These are phyloP conservation scores for Xiphophorus maculatus DNA, from an alignment of 2,113 vertebrate genomes.

Conservation along the genomic window DNA sequence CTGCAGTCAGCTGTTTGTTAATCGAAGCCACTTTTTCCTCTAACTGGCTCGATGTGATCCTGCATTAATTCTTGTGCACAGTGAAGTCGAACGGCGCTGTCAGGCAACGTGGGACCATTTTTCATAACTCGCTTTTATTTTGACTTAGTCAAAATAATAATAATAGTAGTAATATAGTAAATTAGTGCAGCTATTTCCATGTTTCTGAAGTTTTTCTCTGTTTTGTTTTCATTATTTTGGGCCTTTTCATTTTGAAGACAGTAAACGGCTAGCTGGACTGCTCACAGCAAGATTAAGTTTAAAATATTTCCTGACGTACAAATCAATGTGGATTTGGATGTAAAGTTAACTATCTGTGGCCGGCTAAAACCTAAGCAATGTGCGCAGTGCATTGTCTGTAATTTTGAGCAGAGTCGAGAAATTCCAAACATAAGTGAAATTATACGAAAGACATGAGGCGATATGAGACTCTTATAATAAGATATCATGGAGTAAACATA, in stretches of 20 bases:
- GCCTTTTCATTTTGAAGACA: neutral
- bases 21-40: constrained; percentile 30
- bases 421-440: neutral
- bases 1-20: constrained; percentile 48
- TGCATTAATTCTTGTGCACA: neutral
- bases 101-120: neutral
- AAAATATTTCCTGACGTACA: neutral
- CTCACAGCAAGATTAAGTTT: neutral
- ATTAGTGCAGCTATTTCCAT: neutral
- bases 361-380: neutral
- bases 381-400: neutral
- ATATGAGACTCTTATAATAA: too few relatives aligned
- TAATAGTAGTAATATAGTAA: too few relatives aligned
- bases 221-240: neutral
- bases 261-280: neutral
- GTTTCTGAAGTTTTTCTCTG: neutral
- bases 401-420: neutral
- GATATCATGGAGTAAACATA: too few relatives aligned
- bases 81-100: neutral
- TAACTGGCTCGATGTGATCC: constrained; percentile 21
- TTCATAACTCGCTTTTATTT: neutral
- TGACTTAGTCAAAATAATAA: neutral
- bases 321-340: neutral
- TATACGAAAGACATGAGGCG: neutral
- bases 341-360: neutral